These are phyloP conservation scores for Henricia sp. DNA, from an alignment of 53 echinoderm and acorn worm genomes.

Conservation along the genomic window DNA sequence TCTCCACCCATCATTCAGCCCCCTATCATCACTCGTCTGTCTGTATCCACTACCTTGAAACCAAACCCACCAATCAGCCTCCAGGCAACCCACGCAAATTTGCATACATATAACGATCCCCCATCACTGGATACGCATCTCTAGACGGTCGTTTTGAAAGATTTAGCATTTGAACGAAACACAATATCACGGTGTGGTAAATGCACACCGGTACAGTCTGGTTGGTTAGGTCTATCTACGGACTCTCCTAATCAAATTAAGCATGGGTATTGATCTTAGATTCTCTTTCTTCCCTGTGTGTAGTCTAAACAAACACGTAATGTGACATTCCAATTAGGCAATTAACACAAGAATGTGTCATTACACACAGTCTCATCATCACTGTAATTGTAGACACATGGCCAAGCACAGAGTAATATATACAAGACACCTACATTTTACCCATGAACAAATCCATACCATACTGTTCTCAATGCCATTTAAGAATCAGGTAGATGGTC, in stretches of 20 bases:
- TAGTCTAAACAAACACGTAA: conserved; percentile 46
- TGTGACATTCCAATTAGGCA: conserved; percentile 52
- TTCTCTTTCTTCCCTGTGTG: conserved; percentile 2
- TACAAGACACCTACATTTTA: too few species aligned
- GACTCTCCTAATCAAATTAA: conserved; percentile 49
- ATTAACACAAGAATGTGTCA: too few species aligned
- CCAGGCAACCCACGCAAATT: not conserved
- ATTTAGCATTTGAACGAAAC: conserved; percentile 37
- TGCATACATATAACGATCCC: conserved; percentile 60
- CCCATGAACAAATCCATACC: too few species aligned
- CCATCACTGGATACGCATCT: conserved; percentile 50
- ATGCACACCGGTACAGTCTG: conserved; percentile 18
- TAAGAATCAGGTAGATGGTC: too few species aligned
- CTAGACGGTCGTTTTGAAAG: conserved; percentile 1
- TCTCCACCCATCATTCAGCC: too few species aligned
- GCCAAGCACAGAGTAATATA: not conserved
- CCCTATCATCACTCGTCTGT: not conserved
- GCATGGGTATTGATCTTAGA: conserved; percentile 14
- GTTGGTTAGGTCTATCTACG: conserved; percentile 6
- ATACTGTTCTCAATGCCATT: too few species aligned
- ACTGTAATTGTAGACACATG: not conserved
- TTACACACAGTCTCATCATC: conserved; percentile 27
- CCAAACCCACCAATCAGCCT: conserved; percentile 21
- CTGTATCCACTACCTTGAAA: conserved; percentile 4
- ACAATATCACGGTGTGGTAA: conserved; percentile 50